phyloP scores from a whole-genome alignment of 2,113 vertebrate genomes.

The Apeltes quadracus region DNA sequence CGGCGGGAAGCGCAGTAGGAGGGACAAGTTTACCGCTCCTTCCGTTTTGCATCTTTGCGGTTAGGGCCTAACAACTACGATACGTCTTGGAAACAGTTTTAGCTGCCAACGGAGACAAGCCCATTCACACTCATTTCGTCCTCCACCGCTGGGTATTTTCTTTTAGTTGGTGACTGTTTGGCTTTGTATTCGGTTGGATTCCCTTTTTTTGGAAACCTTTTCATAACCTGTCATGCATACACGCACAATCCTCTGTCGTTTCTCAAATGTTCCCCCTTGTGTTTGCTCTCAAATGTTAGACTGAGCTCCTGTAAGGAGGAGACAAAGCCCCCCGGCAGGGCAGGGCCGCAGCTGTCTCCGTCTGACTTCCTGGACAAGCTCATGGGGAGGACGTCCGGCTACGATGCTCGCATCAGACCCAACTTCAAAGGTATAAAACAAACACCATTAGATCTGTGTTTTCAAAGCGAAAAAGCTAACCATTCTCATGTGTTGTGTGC shows the following conservation, averaged over 20 bases:
- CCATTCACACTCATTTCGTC: conserved; percentile 45
- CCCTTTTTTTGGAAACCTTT: conserved; percentile 24
- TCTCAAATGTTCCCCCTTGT: conserved; percentile 41
- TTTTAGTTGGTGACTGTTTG: conserved; percentile 41
- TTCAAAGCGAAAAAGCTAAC: conserved; percentile 24
- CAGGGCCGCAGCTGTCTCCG: conserved; percentile 84
- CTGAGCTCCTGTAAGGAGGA: conserved; percentile 89
- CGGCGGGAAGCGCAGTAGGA: conserved; percentile 36
- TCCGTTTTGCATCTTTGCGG: conserved; percentile 41
- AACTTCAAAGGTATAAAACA: conserved; percentile 91
- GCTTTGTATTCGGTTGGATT: conserved; percentile 26
- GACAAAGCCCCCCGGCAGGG: conserved; percentile 82
- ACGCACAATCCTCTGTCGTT: conserved; percentile 24
- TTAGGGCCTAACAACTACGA: conserved; percentile 44
- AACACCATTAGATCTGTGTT: conserved; percentile 16
- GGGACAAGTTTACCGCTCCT: conserved; percentile 45
- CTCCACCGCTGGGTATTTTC: conserved; percentile 42
- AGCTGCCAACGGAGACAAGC: conserved; percentile 51
- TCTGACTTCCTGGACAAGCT: conserved; percentile 98
- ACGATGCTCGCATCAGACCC: conserved; percentile 93
- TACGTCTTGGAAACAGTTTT: conserved; percentile 52
- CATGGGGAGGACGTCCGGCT: conserved; percentile 93
- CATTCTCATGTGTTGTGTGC: neutral
- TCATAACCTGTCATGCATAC: conserved; percentile 15
- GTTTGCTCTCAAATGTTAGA: conserved; percentile 73